Evolutionary conservation across 2,797 vertebrate species (phyloP).

Genomic region (Sebastes hubbsi): DNA sequence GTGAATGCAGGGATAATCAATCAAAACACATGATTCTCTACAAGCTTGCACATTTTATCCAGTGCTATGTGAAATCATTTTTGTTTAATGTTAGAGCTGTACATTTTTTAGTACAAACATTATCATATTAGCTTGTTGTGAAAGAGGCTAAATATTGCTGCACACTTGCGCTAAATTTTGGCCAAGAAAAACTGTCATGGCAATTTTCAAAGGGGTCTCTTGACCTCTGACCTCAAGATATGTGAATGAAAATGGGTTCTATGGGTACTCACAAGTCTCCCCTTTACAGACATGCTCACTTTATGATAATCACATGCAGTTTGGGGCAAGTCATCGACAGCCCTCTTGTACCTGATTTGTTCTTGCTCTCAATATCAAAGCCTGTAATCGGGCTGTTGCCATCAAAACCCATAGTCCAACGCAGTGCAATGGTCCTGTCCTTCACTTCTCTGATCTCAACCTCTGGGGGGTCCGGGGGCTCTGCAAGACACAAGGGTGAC

Average conservation of each 20-base stretch:
- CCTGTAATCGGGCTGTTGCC: slow-evolving; percentile 98
- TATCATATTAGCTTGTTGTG: no score
- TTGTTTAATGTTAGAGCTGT: not conserved
- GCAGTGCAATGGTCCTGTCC: slow-evolving; percentile 94
- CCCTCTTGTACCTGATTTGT: slow-evolving; percentile 90
- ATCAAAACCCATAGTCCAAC: slow-evolving; percentile 99
- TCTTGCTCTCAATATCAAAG: slow-evolving; percentile 99
- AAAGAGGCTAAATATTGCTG: no score
- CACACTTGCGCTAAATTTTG: no score
- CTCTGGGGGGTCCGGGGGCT: slow-evolving; percentile 96
- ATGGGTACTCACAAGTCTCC: no score
- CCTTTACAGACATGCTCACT: no score
- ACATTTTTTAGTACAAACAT: no score
- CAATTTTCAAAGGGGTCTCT: no score
- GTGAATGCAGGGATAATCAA: slow-evolving; percentile 20
- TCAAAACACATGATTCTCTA: not conserved
- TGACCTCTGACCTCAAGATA: no score
- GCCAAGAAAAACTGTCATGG: no score
- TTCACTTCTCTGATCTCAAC: slow-evolving; percentile 97
- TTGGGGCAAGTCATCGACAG: no score
- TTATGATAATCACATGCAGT: no score
- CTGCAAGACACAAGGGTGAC: slow-evolving; percentile 66
- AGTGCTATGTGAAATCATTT: not conserved
- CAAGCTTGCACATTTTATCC: not conserved
- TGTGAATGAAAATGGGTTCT: no score